phyloP scores from a whole-genome alignment of 2,888 invertebrate species.

The Patella pellucida region DNA sequence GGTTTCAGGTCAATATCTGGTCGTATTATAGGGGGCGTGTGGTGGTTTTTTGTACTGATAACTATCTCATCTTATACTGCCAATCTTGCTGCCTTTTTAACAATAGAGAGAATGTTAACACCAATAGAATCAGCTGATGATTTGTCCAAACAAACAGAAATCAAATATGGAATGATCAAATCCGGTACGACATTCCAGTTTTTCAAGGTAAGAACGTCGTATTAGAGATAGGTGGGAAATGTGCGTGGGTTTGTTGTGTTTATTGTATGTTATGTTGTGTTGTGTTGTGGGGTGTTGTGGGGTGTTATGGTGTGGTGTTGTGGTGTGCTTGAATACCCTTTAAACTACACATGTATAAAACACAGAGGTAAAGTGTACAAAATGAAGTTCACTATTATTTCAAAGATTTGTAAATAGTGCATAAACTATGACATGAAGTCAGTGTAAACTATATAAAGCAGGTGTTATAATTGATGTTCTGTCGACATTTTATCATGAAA shows the following conservation, averaged over 20 bases:
- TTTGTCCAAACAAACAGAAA: constrained; percentile 81
- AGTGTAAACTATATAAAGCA: no score
- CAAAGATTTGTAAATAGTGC: no score
- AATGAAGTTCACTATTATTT: no score
- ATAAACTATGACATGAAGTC: no score
- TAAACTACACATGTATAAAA: no score
- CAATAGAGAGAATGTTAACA: constrained; percentile 94
- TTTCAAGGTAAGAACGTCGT: constrained; percentile 78
- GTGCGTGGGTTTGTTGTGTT: background rate
- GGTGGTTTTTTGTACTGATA: constrained; percentile 99
- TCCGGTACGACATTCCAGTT: constrained; percentile 88
- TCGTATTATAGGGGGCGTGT: constrained; percentile 96
- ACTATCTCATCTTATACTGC: constrained; percentile 98
- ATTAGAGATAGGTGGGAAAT: background rate
- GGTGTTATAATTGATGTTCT: no score
- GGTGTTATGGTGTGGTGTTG: no score
- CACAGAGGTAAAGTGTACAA: no score
- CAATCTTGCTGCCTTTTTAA: constrained; percentile 93
- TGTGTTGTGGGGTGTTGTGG: no score
- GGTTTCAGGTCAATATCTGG: constrained; percentile 84
- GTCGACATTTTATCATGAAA: no score
- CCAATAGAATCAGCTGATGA: constrained; percentile 95
- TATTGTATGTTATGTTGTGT: background rate
- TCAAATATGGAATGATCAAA: constrained; percentile 78
- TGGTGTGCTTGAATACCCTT: background rate